Evolutionary conservation across 2,888 invertebrate genomes (phyloP).

Genomic region (Hydroisotoma schaefferi): DNA sequence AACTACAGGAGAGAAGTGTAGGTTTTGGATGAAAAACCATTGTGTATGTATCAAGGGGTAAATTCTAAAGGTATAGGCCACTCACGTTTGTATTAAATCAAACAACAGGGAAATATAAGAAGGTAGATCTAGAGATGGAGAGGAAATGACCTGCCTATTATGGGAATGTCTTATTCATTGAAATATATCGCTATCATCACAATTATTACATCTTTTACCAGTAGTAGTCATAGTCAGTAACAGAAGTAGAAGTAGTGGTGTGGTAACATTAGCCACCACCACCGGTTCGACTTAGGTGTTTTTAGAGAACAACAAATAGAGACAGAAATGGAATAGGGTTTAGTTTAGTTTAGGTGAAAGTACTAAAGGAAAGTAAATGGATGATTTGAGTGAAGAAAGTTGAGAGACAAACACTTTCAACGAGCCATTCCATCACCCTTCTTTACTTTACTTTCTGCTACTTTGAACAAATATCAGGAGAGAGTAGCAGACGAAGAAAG

Average conservation of each 20-base stretch:
- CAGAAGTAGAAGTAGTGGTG: too few species aligned
- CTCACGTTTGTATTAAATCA: too few species aligned
- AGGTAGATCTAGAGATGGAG: too few species aligned
- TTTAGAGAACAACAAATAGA: slow-evolving; percentile 2
- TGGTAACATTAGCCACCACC: background rate
- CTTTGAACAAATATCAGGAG: background rate
- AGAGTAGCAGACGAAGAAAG: background rate
- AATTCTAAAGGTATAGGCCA: too few species aligned
- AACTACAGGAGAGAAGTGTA: background rate
- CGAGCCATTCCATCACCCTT: slow-evolving; percentile 1
- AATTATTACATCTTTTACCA: background rate
- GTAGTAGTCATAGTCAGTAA: too few species aligned
- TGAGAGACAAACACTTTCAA: slow-evolving; percentile 20
- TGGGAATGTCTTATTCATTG: slow-evolving; percentile 3
- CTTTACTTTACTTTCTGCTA: background rate
- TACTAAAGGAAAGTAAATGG: slow-evolving; percentile 30
- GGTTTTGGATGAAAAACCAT: background rate
- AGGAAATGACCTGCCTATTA: too few species aligned
- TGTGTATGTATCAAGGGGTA: too few species aligned
- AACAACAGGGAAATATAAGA: too few species aligned
- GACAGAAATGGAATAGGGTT: slow-evolving; percentile 4
- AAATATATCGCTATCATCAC: slow-evolving; percentile 5
- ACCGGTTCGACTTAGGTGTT: slow-evolving; percentile 1
- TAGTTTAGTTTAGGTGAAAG: slow-evolving; percentile 22
- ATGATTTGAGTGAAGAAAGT: slow-evolving; percentile 28